Percentiles rank a stretch among this genome's conserved stretches.
These are phyloP conservation scores for Pseudoatta argentina DNA, from an alignment of 1,140 invertebrate species.

Conservation along the genomic window DNA sequence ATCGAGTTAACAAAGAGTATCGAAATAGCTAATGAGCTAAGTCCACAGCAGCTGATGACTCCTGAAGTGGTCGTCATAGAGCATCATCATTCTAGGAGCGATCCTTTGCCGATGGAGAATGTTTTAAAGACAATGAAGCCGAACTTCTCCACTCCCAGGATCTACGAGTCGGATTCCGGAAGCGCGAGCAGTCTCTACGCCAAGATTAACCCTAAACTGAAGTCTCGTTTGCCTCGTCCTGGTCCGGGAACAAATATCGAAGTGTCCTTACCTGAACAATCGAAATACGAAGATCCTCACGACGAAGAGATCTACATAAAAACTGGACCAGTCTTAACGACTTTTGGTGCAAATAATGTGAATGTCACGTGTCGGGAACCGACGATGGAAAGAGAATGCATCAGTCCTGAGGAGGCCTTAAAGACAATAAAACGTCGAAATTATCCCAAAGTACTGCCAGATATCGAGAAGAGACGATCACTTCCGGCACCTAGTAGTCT, in stretches of 20 bases:
- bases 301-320: slow-evolving; percentile 81
- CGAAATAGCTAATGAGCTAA: slow-evolving; percentile 64
- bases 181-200: slow-evolving; percentile 84
- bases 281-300: slow-evolving; percentile 18
- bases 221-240: slow-evolving; percentile 76
- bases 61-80: slow-evolving; percentile 85
- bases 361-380: slow-evolving; percentile 90
- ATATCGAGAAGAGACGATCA: slow-evolving; percentile 85
- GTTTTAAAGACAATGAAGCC: slow-evolving; percentile 74
- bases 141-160: slow-evolving; percentile 75
- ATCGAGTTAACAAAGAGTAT: slow-evolving; percentile 89
- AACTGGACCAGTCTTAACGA: slow-evolving; percentile 79
- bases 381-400: slow-evolving; percentile 75
- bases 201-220: slow-evolving; percentile 83
- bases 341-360: slow-evolving; percentile 87
- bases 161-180: slow-evolving; percentile 83
- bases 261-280: slow-evolving; percentile 28
- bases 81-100: slow-evolving; percentile 91
- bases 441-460: slow-evolving; percentile 93
- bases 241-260: slow-evolving; percentile 61
- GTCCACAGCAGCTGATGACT: slow-evolving; percentile 55
- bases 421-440: slow-evolving; percentile 91
- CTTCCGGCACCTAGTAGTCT: slow-evolving; percentile 80
- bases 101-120: slow-evolving; percentile 85
- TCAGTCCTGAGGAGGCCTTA: slow-evolving; percentile 90